Base-by-base conservation (phyloP, 1,140 invertebrate genomes). In the Euura saliciscinereae region DNA sequence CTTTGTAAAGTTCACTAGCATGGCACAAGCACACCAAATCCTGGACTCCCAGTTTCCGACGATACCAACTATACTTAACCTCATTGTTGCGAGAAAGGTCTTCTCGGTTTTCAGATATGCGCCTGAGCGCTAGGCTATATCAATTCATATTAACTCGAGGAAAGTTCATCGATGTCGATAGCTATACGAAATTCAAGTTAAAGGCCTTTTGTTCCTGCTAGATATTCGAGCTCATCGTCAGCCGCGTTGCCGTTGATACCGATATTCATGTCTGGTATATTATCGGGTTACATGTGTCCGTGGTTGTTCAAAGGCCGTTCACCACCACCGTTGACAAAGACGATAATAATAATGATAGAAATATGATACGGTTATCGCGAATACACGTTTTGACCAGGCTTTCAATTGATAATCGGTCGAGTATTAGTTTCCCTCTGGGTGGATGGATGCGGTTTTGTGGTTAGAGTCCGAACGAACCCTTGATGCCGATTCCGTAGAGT, bases 371-470 rank as follows among this genome's bases (percentile, higher is more conserved):
- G 8, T n/a, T n/a, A 59, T 11, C 51, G 51, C 51, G 13, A 59
- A 59, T 59, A n/a, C 51, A 59, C 28, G 28, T 28, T 28, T 28
- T 28, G 51, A n/a, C 51, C 13, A n/a, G 13, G 51, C 13, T 59
- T 59, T 6, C 8, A 59, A 59, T 59, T 59, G 51, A 59, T 59
- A 59, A 59, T 59, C 51, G 13, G 10, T n/a, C 28, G 51, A 59
- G 13, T 59, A 59, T 59, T 59, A 59, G 51, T 59, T 59, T 59
- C 13, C 51, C 51, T 59, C 5, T 4, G 51, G 51, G 51, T 59
- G 51, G 13, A 59, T 59, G 51, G 13, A 59, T n/a, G 51, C 51
- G 51, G 51, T 59, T 59, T 59, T 59, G 51, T n/a, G 51, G 51
- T 59, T n/a, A 59, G 28, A 28, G 6, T n/a, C 51, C 10, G 51